Evolutionary conservation across 2,888 invertebrate species (phyloP), one percentile per base, ranked within the genome.

Genomic region (Torymus auratus): DNA sequence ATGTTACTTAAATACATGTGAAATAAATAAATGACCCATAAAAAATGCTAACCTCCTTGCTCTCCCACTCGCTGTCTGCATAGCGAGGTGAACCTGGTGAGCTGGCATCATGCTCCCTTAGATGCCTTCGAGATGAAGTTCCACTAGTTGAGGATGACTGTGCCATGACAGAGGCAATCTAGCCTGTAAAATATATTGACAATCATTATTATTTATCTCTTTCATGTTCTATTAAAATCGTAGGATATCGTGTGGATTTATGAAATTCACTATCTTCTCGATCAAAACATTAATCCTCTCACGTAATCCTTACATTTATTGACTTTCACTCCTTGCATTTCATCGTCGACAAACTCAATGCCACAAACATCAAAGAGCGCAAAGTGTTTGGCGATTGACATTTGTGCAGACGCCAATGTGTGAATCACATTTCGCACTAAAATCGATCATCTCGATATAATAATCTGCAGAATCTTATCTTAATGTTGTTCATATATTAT

Each of bases 61-160:
- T 68, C 13, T 95, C 95, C 95, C 95, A 96, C 89, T 95, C 95
- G 41, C 94, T 93, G 87, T 95, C 94, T 76, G 93, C 93, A 90
- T 94, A 94, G 85, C 94, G 92, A 84, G 94, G 92, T 50, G 93
- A 92, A 71, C 92, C 91, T 84, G 93, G 90, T 75, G 92, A 92
- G 65, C 92, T 92, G 72, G 93, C 92, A 85, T 95, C 95, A 85
- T 94, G 94, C 84, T 95, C 94, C 83, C 94, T 92, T 41, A 88
- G 88, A 84, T 93, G 92, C 85, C 93, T 91, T 79, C 95, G 91
- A 81, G 94, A 94, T 84, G 95, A 94, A 80, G 94, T 94, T 71
- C 93, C 93, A 88, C 92, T 92, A 52, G 92, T 89, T 76, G 92
- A 92, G 86, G 94, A 94, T 91, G 94, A 94, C 91, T 95, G 95